Base-by-base conservation (phyloP, 2,797 vertebrate genomes). In the Urosaurus nigricauda region DNA sequence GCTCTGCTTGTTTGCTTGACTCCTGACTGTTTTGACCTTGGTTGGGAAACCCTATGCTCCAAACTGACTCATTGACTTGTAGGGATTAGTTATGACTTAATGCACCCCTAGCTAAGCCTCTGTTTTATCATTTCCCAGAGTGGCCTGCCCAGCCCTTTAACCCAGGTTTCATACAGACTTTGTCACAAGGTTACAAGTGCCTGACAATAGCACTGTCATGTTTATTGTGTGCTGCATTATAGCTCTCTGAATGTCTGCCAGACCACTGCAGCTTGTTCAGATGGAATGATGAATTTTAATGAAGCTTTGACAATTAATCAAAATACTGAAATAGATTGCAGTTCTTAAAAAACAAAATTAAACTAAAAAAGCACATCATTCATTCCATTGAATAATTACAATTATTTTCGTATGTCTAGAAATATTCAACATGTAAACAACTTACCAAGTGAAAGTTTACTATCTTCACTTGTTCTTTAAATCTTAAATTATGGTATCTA, bases 211-310 rank as follows among this genome's bases (percentile, higher is more conserved):
- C 14, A 58, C 56, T 16, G 94, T 96, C 91, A 94, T 88, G 95
- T 95, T 95, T 93, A 96, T 94, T 96, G 93, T 95, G 78, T 94
- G 92, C 94, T 96, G 94, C 93, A 96, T 93, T 94, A 91, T 93
- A 95, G 91, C 89, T 92, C 94, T 95, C 94, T 96, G 96, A 97
- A 96, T 95, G 95, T 95, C 94, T 97, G 97, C 96, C 97, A 97
- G 96, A 96, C 93, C 93, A 95, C 95, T 96, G 96, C 80, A 68
- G 96, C 95, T 97, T 95, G 85, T 93, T 95, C 94, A 96, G 96
- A 96, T 87, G 90, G 91, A 91, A 94, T 94, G 77, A 63, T 96
- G 96, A 96, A 97, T 97, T 96, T 96, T 97, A 96, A 97, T 96
- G 96, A 96, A 95, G 93, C 90, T 84, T 91, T 96, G 95, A 88